Evolutionary conservation across 2,888 invertebrate genomes (phyloP).

Genomic region (Stenichneumon culpator): DNA sequence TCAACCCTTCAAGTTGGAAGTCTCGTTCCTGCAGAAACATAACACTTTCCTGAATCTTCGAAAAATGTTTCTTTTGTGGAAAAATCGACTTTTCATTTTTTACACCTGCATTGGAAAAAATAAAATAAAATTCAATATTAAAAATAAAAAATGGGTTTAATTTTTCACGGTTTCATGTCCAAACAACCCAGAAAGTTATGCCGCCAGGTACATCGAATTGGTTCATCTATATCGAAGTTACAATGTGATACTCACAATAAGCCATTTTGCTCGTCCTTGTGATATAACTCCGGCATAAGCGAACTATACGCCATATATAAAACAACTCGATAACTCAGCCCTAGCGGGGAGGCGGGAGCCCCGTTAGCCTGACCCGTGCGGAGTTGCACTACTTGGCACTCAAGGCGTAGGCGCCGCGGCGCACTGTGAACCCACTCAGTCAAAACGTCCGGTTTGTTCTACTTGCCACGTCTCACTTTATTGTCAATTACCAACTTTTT

Average conservation of each 20-base stretch:
- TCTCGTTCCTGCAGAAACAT: no score
- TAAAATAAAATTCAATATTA: no score
- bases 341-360: neutral
- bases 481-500: conserved; percentile 17
- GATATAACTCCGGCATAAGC: neutral
- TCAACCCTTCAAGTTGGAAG: no score
- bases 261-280: neutral
- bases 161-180: no score
- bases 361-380: neutral
- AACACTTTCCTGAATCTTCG: no score
- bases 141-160: no score
- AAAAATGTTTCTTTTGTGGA: no score
- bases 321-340: neutral
- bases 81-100: no score
- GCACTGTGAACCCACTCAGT: conserved; percentile 24
- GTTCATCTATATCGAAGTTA: no score
- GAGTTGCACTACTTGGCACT: conserved; percentile 23
- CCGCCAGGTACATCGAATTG: no score
- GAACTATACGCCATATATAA: neutral
- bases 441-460: neutral
- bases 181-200: no score
- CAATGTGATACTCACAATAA: neutral
- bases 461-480: conserved; percentile 26
- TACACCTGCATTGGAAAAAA: no score
- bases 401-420: conserved; percentile 14